A percentile compares a stretch with the other conserved stretches of the same genome.
Conservation (phyloP, 2,888 invertebrate genomes). For the Xylota sylvarum region DNA sequence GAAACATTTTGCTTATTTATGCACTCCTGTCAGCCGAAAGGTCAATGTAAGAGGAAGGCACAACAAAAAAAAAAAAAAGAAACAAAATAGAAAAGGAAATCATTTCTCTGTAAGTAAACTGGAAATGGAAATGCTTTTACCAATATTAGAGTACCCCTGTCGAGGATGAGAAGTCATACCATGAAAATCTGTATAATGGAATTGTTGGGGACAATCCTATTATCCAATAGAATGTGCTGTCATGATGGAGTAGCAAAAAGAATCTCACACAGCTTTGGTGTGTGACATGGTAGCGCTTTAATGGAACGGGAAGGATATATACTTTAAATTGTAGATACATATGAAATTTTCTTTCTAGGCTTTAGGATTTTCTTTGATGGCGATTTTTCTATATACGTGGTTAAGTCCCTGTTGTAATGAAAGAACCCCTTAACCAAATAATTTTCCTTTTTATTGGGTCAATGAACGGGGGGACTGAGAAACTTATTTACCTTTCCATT, state of each 20-base stretch:
- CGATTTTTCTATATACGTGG: no score
- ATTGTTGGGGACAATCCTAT: conserved; percentile 31
- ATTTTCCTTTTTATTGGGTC: background rate
- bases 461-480: background rate
- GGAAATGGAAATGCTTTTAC: conserved; percentile 35
- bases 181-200: conserved; percentile 22
- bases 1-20: conserved; percentile 19
- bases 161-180: background rate
- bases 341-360: no score
- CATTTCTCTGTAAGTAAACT: background rate
- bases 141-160: conserved; percentile 24
- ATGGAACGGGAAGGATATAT: conserved; percentile 6
- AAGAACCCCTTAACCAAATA: background rate
- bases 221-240: conserved; percentile 29
- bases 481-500: background rate
- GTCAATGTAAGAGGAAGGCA: conserved; percentile 2
- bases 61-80: background rate
- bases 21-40: conserved; percentile 1
- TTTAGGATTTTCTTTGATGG: no score
- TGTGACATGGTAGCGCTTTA: conserved; percentile 1
- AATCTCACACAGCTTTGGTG: background rate
- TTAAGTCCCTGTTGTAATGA: no score
- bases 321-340: background rate
- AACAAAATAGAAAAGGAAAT: background rate
- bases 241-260: conserved; percentile 4